Evolutionary conservation across 2,113 vertebrate species (phyloP).

Genomic region (Halcyon senegalensis): DNA sequence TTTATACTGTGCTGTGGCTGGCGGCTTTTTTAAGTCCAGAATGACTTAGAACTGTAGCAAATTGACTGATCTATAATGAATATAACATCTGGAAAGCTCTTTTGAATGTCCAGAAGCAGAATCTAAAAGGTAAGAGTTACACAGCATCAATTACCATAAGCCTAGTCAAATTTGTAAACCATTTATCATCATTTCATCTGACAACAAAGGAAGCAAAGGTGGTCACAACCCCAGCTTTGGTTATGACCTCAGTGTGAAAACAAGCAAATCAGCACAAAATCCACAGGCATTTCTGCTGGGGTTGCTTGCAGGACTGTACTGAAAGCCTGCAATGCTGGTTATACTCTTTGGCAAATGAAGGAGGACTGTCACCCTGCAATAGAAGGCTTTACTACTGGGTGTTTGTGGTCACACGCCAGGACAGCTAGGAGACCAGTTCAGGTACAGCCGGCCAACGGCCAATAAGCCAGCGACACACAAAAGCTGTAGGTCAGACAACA

Average conservation of each 20-base stretch:
- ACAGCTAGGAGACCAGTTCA: background rate
- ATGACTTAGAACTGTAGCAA: background rate
- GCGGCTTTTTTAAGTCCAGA: background rate
- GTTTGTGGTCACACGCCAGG: background rate
- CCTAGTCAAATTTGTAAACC: background rate
- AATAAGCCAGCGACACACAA: background rate
- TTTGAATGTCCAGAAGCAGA: background rate
- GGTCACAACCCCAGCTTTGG: background rate
- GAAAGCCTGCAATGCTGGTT: background rate
- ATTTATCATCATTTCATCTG: background rate
- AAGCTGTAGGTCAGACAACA: background rate
- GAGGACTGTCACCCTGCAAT: background rate
- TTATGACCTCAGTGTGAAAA: background rate
- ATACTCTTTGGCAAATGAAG: background rate
- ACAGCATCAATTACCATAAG: background rate
- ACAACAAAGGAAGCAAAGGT: background rate
- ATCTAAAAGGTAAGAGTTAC: background rate
- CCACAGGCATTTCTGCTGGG: background rate
- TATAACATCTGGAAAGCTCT: background rate
- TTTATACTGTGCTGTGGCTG: background rate
- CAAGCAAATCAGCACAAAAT: background rate
- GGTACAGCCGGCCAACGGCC: background rate
- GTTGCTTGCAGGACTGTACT: background rate
- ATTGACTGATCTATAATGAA: background rate
- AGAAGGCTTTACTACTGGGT: background rate